phyloP scores from a whole-genome alignment of 2,113 vertebrate species.

The Labeo rohita region DNA sequence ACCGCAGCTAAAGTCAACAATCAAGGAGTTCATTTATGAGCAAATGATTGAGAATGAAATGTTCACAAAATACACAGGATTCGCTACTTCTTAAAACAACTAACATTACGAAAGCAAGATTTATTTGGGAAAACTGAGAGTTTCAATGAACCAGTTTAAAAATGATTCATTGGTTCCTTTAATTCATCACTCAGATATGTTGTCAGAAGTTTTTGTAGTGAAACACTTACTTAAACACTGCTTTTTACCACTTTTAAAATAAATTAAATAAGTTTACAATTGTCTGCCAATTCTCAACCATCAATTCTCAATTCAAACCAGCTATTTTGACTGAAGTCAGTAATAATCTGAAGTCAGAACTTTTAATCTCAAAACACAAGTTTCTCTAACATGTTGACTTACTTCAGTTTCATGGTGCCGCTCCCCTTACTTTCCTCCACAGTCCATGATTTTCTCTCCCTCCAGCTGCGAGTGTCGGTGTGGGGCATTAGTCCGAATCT shows the following conservation, averaged over 20 bases:
- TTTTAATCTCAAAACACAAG: neutral
- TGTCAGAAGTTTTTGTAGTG: neutral
- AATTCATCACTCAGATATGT: neutral
- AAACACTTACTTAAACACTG: neutral
- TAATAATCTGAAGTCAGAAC: neutral
- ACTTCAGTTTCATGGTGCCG: conserved; percentile 49
- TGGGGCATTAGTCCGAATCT: conserved; percentile 41
- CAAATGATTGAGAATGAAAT: conserved; percentile 6
- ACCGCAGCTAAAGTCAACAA: conserved; percentile 7
- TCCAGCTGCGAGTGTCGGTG: neutral
- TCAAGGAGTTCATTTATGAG: conserved; percentile 11
- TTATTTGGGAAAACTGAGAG: neutral
- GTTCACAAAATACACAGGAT: neutral
- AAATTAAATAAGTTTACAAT: too few relatives aligned
- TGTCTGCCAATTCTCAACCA: too few relatives aligned
- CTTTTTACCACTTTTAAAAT: neutral
- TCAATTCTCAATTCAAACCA: neutral
- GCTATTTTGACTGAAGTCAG: neutral
- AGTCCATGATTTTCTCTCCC: conserved; percentile 24
- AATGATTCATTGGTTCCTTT: neutral
- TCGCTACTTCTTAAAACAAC: neutral
- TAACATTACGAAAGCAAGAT: neutral
- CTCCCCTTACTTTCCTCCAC: conserved; percentile 40
- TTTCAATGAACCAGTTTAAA: neutral
- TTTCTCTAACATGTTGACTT: conserved; percentile 33